phyloP scores from a whole-genome alignment of 2,113 vertebrate genomes.

The Thamnaconus septentrionalis region DNA sequence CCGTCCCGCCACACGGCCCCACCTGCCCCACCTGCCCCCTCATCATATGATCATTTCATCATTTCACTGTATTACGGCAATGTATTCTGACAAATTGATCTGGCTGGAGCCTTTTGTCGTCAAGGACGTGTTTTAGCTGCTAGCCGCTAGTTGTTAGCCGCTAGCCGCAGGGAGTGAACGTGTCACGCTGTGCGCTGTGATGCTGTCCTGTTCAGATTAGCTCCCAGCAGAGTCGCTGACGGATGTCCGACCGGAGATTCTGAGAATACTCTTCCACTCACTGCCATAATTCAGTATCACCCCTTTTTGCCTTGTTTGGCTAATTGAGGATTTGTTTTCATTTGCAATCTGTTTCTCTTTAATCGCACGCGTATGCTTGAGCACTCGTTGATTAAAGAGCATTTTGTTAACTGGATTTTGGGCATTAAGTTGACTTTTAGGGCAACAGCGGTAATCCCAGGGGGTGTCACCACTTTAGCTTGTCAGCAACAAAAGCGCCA shows the following conservation, averaged over 20 bases:
- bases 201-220: slow-evolving; percentile 35
- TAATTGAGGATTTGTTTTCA: slow-evolving; percentile 36
- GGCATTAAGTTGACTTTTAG: slow-evolving; percentile 40
- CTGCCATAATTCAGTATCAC: not conserved
- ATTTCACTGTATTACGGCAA: not conserved
- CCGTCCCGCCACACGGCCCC: slow-evolving; percentile 1
- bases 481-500: slow-evolving; percentile 13
- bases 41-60: not conserved
- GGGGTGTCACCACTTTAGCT: slow-evolving; percentile 8
- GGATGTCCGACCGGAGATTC: too few species aligned
- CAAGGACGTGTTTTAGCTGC: slow-evolving; percentile 10
- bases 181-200: slow-evolving; percentile 23
- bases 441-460: not conserved
- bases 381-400: slow-evolving; percentile 20
- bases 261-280: too few species aligned
- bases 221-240: slow-evolving; percentile 12
- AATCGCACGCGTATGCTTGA: slow-evolving; percentile 47
- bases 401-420: slow-evolving; percentile 55
- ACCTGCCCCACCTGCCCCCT: slow-evolving; percentile 1
- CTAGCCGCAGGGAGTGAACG: not conserved
- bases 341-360: slow-evolving; percentile 33
- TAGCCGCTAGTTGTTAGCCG: slow-evolving; percentile 18
- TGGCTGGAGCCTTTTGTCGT: not conserved
- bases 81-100: slow-evolving; percentile 1
- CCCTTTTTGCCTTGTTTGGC: not conserved